Evolutionary conservation across 2,888 invertebrate genomes (phyloP), one percentile per base, ranked within the genome.

Genomic region (Chloromyia formosa): DNA sequence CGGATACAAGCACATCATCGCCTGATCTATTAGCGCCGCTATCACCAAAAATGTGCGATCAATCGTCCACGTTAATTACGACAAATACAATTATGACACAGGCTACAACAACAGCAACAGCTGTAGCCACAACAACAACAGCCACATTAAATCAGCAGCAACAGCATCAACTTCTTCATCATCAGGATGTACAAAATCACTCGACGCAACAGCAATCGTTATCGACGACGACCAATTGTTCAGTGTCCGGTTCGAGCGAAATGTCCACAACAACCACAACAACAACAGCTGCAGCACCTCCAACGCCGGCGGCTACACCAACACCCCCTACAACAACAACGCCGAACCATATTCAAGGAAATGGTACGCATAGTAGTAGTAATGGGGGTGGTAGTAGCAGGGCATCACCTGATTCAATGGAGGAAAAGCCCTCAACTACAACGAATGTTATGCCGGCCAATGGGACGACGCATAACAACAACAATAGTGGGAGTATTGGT

Each of bases 1-100:
- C 94, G 86, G 95, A 95, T 88, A 94, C 95, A 85, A 94, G 94
- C 86, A 94, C 94, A 85, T 94, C 95, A 85, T 95, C 95, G 84
- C 94, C 94, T 86, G 95, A 95, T 88, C 90, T 93, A 81, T 88
- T 90, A 82, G 92, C 92, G 86, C 94, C 94, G 84, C 90, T 92
- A 86, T 94, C 94, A 84, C 94, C 94, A 85, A 91, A 91, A 87
- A 90, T 91, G 89, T 89, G 90, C 83, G 89, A 81, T 84, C 86
- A 81, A 79, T 77, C 80, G 82, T 82, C 82, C 84, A 80, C 76
- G 79, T 77, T 79, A 82, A 80, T 77, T 82, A 76, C 76, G 45
- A 71, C 80, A 27, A 74, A 20, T 77, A 1, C 81, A 78, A 60
- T 80, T 79, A 58, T 81, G 79, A 42, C 83, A 80, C 0, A 81